Evolutionary conservation across 2,797 vertebrate species (phyloP).

Genomic region (Otus scops): DNA sequence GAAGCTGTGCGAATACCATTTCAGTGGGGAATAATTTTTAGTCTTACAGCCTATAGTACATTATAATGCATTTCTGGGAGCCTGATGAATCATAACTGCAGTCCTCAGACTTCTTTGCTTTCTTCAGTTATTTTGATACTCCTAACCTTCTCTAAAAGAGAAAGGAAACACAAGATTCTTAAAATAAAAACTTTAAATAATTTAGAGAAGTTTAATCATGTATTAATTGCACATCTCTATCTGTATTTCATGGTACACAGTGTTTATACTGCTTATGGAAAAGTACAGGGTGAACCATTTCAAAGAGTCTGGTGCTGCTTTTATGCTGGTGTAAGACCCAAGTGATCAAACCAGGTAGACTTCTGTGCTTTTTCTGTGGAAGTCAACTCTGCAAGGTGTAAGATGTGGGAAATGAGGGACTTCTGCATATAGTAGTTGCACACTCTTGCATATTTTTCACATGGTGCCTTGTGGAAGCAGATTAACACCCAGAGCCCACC

Average conservation of each 20-base stretch:
- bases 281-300: not conserved
- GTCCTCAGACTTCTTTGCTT: slow-evolving; percentile 26
- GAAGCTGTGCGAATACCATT: slow-evolving; percentile 67
- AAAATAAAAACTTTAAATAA: not conserved
- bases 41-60: slow-evolving; percentile 71
- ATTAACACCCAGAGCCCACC: not conserved
- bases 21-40: slow-evolving; percentile 76
- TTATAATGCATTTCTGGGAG: slow-evolving; percentile 66
- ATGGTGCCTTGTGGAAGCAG: not conserved
- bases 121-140: slow-evolving; percentile 1
- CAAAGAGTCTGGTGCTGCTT: not conserved
- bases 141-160: not conserved
- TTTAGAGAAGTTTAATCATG: not conserved
- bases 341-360: not conserved
- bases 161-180: not conserved
- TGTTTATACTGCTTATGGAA: not conserved
- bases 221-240: not conserved
- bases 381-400: not conserved
- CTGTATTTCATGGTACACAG: not conserved
- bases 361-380: not conserved
- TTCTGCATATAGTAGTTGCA: not conserved
- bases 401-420: not conserved
- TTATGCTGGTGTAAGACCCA: not conserved
- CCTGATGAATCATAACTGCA: slow-evolving; percentile 65
- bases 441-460: accelerated